Base-by-base conservation (phyloP, 2,797 vertebrate species). In the Lithobates pipiens region DNA sequence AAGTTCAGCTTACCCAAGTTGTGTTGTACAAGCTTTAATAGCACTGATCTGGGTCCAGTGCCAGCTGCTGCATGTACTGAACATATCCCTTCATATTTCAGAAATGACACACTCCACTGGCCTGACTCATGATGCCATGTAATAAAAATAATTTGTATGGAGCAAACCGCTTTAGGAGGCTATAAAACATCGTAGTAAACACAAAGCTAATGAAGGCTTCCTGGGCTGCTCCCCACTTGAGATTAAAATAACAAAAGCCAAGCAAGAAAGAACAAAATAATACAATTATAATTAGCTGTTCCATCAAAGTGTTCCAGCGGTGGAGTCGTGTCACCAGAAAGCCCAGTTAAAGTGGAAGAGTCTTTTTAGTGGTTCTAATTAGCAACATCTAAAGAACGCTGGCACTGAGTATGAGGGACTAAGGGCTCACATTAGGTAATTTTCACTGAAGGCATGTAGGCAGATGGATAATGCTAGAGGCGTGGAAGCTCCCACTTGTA, bases 101-200 rank as follows among this genome's bases (percentile, higher is more conserved):
- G 32, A 79, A 61, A 83, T 86, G 85, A 83, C 80, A 78, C 54
- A 67, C 29, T 21, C 76, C 23, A 75, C 34, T 67, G 36, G 39
- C 50, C 67, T 86, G 80, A 83, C 25, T 86, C 80, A 86, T 83
- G 85, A 86, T 83, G 76, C 80, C 85, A 61, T 86, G 70, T 77
- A 78, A 86, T 83, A 83, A 86, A 85, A 86, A 74, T 83, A 82
- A 83, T 83, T 78, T 78, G 75, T 86, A 79, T 78, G 63, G 68
- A 83, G 80, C 76, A 78, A 81, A 82, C 29, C 13, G 80, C 85
- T 86, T 44, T 68, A 83, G 85, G 85, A 86, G 85, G 27, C 80
- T 54, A 86, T 86, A 83, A 86, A 86, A 83, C 85, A 78, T 74
- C 11, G 68, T 69, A 39, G 63, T 73, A 79, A 77, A 82, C 39